Conservation (phyloP, 2,888 invertebrate genomes). For the Temnothorax rugatulus region DNA sequence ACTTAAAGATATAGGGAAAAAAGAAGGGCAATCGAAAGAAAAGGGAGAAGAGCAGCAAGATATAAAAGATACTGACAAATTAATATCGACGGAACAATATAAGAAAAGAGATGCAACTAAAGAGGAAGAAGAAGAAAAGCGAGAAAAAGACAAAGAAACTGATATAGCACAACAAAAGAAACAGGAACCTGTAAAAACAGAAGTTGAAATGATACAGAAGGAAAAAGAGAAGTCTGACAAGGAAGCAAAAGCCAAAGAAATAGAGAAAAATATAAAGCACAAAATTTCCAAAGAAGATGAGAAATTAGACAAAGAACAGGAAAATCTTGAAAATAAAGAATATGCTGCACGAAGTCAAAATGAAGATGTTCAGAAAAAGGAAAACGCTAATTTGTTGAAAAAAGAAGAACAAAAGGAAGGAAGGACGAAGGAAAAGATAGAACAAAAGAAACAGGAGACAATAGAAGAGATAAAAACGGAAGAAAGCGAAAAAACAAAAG, state of each 20-base stretch:
- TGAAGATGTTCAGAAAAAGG: slow-evolving; percentile 72
- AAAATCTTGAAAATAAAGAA: slow-evolving; percentile 59
- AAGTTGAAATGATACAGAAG: slow-evolving; percentile 65
- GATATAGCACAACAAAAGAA: slow-evolving; percentile 61
- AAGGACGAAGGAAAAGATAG: slow-evolving; percentile 77
- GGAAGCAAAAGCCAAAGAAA: slow-evolving; percentile 49
- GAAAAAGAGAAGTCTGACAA: slow-evolving; percentile 59
- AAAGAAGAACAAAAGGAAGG: slow-evolving; percentile 60
- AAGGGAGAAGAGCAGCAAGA: slow-evolving; percentile 64
- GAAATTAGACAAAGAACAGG: slow-evolving; percentile 61
- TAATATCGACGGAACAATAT: slow-evolving; percentile 32
- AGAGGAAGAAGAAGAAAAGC: slow-evolving; percentile 55
- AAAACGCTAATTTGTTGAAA: slow-evolving; percentile 74
- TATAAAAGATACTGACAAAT: slow-evolving; percentile 8
- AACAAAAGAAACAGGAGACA: slow-evolving; percentile 74
- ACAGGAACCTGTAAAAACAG: slow-evolving; percentile 68
- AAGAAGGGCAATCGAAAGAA: slow-evolving; percentile 57
- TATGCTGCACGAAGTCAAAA: slow-evolving; percentile 61
- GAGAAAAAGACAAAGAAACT: slow-evolving; percentile 48
- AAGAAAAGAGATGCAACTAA: slow-evolving; percentile 55
- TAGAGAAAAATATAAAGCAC: slow-evolving; percentile 53
- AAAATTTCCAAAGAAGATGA: slow-evolving; percentile 63
- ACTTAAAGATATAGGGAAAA: slow-evolving; percentile 41
- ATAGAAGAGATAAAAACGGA: slow-evolving; percentile 60
- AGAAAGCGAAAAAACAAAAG: slow-evolving; percentile 72